These are phyloP conservation scores for Sylvilagus floridanus DNA, from an alignment of 2,797 vertebrate genomes.

Conservation along the genomic window DNA sequence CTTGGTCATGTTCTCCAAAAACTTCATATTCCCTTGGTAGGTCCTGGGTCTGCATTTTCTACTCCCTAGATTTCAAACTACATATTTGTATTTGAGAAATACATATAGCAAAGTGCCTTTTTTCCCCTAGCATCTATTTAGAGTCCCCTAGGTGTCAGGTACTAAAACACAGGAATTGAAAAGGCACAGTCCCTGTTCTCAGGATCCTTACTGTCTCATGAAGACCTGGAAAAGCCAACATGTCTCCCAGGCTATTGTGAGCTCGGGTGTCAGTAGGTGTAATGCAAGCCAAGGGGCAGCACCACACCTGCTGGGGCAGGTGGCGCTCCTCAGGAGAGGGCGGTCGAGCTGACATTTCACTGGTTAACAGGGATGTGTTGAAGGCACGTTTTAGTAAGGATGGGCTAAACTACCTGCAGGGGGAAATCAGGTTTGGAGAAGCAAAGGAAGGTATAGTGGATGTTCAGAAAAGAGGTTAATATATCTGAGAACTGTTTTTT, in stretches of 20 bases:
- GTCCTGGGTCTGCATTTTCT: not conserved
- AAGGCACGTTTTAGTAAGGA: not conserved
- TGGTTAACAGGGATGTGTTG: not conserved
- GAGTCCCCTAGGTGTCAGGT: not conserved
- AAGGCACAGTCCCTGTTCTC: not conserved
- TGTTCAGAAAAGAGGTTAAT: too few species aligned
- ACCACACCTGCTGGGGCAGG: not conserved
- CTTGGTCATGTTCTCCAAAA: not conserved
- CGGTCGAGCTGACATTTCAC: not conserved
- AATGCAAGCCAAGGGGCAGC: not conserved
- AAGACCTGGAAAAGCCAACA: not conserved
- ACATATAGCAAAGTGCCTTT: not conserved
- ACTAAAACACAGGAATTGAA: not conserved
- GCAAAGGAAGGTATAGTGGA: too few species aligned
- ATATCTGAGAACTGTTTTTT: too few species aligned
- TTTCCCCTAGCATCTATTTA: not conserved
- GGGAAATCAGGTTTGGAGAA: not conserved
- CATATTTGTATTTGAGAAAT: not conserved
- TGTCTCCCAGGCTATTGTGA: not conserved
- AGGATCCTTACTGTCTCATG: not conserved
- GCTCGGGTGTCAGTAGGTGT: not conserved
- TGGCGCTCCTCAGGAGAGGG: not conserved
- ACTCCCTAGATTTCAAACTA: slow-evolving; percentile 19
- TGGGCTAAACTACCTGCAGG: not conserved
- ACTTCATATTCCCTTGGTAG: slow-evolving; percentile 7